Conservation (phyloP, 2,888 invertebrate genomes). For the Capitulum mitella region DNA sequence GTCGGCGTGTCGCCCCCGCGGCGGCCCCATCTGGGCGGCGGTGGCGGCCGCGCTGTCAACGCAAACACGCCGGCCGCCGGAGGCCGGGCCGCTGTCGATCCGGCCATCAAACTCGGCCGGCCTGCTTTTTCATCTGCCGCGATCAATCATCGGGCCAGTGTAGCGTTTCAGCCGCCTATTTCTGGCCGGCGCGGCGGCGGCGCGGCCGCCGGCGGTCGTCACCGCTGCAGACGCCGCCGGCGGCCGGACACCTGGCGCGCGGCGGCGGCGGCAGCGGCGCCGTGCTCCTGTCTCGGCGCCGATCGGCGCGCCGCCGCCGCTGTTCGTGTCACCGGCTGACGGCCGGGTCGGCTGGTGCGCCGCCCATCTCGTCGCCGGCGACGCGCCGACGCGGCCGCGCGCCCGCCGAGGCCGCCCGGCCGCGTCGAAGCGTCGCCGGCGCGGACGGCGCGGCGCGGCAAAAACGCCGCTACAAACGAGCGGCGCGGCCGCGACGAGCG, state of each 20-base stretch:
- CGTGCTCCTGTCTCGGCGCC: background rate
- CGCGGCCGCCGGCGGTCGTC: background rate
- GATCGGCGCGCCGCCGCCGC: background rate
- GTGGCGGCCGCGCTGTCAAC: background rate
- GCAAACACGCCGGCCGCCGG: background rate
- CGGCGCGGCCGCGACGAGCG: background rate
- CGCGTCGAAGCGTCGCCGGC: background rate
- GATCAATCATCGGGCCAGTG: conserved; percentile 22
- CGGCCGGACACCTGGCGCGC: background rate
- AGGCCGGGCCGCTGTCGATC: conserved; percentile 4
- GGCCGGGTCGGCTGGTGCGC: background rate
- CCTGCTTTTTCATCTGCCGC: conserved; percentile 23
- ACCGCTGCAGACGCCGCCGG: background rate
- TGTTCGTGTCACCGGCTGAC: background rate
- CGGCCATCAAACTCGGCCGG: conserved; percentile 18
- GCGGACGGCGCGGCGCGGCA: background rate
- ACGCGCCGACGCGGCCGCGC: background rate
- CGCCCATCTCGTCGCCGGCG: background rate
- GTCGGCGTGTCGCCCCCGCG: too few species aligned
- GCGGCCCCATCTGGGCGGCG: background rate
- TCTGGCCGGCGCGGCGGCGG: conserved; percentile 4
- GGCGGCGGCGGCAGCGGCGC: background rate
- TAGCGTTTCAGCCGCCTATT: background rate
- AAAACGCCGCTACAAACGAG: background rate
- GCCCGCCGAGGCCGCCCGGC: background rate